Percentiles rank a stretch among this genome's conserved stretches.
phyloP scores from a whole-genome alignment of 64 coral and sea anemone species.

The Exaiptasia diaphana region DNA sequence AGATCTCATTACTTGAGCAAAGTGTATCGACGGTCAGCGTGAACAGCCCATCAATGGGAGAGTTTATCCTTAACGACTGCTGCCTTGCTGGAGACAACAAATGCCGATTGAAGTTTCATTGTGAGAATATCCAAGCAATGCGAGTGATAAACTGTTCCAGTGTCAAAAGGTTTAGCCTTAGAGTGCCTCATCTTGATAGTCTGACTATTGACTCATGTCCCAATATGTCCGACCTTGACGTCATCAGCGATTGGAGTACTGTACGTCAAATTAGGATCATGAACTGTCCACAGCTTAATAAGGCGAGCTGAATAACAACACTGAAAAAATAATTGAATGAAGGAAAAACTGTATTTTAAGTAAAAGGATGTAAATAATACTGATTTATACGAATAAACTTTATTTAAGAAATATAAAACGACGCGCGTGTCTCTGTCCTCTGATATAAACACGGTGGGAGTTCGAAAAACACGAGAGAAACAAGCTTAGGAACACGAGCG shows the following conservation, averaged over 20 bases:
- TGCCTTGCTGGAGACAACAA: not conserved
- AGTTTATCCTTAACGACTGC: slow-evolving; percentile 30
- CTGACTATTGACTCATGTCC: slow-evolving; percentile 37
- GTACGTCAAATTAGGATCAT: not conserved
- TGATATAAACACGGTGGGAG: no score
- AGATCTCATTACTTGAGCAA: not conserved
- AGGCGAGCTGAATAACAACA: not conserved
- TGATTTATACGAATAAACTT: no score
- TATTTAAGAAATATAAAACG: no score
- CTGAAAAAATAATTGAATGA: not conserved
- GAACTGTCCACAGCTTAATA: slow-evolving; percentile 5
- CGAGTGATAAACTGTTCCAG: slow-evolving; percentile 16
- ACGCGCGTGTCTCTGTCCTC: not conserved
- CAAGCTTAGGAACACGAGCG: no score
- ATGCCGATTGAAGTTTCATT: slow-evolving; percentile 31
- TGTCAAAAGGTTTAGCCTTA: slow-evolving; percentile 26
- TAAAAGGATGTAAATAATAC: no score
- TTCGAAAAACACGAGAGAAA: no score
- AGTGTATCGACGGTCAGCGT: not conserved
- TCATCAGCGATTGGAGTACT: not conserved
- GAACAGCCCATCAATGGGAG: not conserved
- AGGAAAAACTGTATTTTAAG: no score
- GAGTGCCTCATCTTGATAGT: not conserved
- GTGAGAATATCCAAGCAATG: slow-evolving; percentile 7
- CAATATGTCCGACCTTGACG: slow-evolving; percentile 13